A percentile compares a stretch with the other conserved stretches of the same genome.
Evolutionary conservation across 2,113 vertebrate genomes (phyloP).

Genomic region (Panthera tigris): DNA sequence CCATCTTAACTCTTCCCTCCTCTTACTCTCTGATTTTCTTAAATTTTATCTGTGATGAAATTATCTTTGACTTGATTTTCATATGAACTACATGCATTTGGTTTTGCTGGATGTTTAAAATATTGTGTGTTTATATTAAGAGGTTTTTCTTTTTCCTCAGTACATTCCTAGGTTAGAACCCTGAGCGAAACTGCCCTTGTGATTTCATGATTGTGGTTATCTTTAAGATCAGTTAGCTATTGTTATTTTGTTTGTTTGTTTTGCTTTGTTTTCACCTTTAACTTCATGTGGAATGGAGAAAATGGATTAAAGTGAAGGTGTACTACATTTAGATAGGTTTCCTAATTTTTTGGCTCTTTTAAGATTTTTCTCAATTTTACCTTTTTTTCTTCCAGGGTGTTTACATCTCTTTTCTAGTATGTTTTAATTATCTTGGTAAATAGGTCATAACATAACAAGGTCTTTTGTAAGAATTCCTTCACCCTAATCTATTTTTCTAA

Average conservation of each 20-base stretch:
- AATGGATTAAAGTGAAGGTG: neutral
- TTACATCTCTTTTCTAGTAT: neutral
- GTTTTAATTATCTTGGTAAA: neutral
- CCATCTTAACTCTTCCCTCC: too few species aligned
- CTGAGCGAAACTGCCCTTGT: neutral
- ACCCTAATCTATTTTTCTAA: neutral
- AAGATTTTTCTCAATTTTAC: neutral
- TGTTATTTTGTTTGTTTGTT: neutral
- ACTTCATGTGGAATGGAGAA: neutral
- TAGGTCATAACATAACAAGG: neutral
- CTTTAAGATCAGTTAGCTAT: neutral
- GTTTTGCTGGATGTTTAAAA: neutral
- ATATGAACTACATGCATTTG: neutral
- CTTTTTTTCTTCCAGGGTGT: neutral
- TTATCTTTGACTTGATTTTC: neutral
- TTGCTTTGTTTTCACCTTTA: slow-evolving; percentile 15
- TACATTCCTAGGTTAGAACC: neutral
- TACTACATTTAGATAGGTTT: neutral
- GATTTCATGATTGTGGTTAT: neutral
- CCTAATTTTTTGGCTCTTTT: neutral
- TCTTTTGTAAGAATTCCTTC: neutral
- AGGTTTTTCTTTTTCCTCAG: neutral
- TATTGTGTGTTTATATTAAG: neutral
- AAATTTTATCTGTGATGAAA: neutral
- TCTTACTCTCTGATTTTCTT: neutral